Evolutionary conservation across 2,797 vertebrate species (phyloP), one percentile per base, ranked within the genome.

Genomic region (Enteromius mattozi): DNA sequence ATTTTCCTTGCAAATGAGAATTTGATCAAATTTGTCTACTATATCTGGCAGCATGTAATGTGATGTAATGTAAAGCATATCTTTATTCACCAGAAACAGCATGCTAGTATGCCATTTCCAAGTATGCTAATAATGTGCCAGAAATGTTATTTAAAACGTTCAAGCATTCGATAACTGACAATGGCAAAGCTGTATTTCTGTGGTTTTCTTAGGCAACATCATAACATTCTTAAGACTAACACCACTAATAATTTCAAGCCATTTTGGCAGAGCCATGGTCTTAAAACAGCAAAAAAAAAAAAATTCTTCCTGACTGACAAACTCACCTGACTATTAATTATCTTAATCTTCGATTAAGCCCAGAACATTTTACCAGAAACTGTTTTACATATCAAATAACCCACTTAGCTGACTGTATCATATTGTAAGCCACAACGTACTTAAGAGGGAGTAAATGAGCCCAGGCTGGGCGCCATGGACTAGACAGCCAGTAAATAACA

Each of bases 381-480:
- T 10, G 10, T 6, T 40, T 37, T 51, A 21, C 21, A 56, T 77
- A 77, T 77, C 72, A 83, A 77, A 83, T 77, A 42, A 66, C 81
- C 45, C 61, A 83, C 61, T 83, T 68, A 54, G 81, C 47, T 51
- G 47, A 83, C 49, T 66, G 45, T 51, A 83, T 83, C 33, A 76
- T 13, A 77, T 83, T 77, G 54, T 42, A 83, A 68, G 61, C 63
- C 72, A 30, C 74, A 66, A 66, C 33, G 35, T 56, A 40, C 63
- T 77, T 77, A 68, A 77, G 63, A 65, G 35, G 17, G 35, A 56
- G 61, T 68, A 56, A 83, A 69, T 56, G 47, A 83, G 40, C 56
- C 40, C 24, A 82, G 69, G 59, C 71, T 51, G 81, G 82, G 82
- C 74, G 74, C 82, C 82, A 83, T 19, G 19, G 63, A 59, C 82